Base-by-base conservation (phyloP, 2,113 vertebrate genomes). In the Macquaria ambigua region DNA sequence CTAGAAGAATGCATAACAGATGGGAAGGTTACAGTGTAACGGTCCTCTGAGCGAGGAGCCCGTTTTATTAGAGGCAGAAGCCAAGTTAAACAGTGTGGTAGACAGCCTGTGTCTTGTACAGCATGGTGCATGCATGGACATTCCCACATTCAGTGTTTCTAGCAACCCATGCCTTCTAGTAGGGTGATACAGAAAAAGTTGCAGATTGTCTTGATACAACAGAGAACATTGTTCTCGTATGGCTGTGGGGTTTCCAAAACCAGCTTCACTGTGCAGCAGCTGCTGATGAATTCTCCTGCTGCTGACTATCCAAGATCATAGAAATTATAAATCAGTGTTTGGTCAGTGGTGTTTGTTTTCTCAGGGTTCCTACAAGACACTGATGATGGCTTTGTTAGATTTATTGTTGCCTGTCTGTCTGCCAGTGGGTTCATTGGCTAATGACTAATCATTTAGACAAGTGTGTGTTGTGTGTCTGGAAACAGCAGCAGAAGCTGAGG, bases 371-470 rank as follows among this genome's bases (percentile, higher is more conserved):
- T 79, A 75, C 85, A 55, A 71, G 84, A 90, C 85, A 21, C 76
- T 15, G 79, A 84, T 91, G 90, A 87, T 77, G 77, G 79, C 76
- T 91, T 72, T 83, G 80, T 91, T 67, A 86, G 92, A 92, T 94
- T 90, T 81, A 92, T 90, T 52, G 78, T 67, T 37, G 74, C 52
- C 79, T 81, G 83, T 90, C 87, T 72, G 81, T 87, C 87, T 90
- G 92, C 91, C 92, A 43, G 87, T 89, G 87, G 89, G 87, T 90
- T 90, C 85, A 79, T 71, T 74, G 85, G 84, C 90, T 94, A 94
- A 93, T 93, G 89, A 91, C 91, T 89, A 76, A 92, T 92, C 90
- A 90, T 92, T 92, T 91, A 86, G 88, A 89, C 87, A 77, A 79
- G 79, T 90, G 83, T 81, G 87, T 88, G 85, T 92, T 79, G 85